These are phyloP conservation scores for Bombyx huttoni DNA, from an alignment of 2,888 invertebrate genomes.

Conservation along the genomic window DNA sequence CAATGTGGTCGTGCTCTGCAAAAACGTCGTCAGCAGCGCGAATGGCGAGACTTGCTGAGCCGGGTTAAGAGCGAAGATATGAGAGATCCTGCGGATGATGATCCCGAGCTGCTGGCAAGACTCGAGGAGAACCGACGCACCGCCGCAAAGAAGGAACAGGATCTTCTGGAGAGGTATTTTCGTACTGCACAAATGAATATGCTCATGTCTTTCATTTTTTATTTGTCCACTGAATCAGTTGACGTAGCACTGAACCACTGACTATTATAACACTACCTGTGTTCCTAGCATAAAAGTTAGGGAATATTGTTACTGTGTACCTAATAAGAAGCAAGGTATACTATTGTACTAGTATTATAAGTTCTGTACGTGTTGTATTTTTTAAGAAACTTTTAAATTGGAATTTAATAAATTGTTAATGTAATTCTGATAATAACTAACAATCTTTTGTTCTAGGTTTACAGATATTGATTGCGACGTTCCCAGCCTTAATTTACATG, in stretches of 20 bases:
- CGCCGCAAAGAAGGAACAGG: conserved; percentile 29
- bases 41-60: conserved; percentile 46
- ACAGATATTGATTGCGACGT: not conserved
- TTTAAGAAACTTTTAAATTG: too few species aligned
- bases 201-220: too few species aligned
- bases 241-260: too few species aligned
- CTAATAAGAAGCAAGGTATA: too few species aligned
- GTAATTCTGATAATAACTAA: too few species aligned
- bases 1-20: conserved; percentile 44
- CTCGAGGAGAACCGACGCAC: conserved; percentile 58
- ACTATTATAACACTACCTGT: too few species aligned
- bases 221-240: too few species aligned
- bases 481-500: not conserved
- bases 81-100: conserved; percentile 71
- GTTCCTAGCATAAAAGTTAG: too few species aligned
- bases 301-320: too few species aligned
- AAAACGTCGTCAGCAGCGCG: conserved; percentile 35
- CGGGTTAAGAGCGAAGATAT: conserved; percentile 22
- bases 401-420: too few species aligned
- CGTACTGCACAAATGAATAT: not conserved
- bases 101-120: conserved; percentile 60
- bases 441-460: conserved; percentile 7
- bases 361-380: too few species aligned
- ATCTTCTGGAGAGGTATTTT: conserved; percentile 29
- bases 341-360: too few species aligned